Evolutionary conservation across 2,113 vertebrate genomes (phyloP).

Genomic region (Notiomystis cincta): DNA sequence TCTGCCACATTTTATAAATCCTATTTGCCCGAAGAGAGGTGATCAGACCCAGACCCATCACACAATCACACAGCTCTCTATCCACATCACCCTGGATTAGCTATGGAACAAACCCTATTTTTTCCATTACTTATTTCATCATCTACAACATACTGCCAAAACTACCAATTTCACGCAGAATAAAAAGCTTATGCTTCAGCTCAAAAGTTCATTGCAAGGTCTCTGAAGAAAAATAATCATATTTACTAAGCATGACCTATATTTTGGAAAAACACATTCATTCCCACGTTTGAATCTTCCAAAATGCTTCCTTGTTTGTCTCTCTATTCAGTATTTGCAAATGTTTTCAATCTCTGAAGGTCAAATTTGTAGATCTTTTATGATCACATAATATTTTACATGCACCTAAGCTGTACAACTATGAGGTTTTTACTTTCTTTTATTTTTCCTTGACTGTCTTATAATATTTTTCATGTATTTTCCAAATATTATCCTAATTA

Average conservation of each 20-base stretch:
- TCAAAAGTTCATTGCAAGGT: slow-evolving; percentile 10
- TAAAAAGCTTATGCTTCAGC: background rate
- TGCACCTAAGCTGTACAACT: background rate
- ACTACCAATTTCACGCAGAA: background rate
- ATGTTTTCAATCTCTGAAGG: background rate
- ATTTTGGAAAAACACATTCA: slow-evolving; percentile 22
- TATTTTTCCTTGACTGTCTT: background rate
- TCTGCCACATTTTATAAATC: background rate
- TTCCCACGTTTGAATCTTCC: background rate
- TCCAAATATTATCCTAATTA: background rate
- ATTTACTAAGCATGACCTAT: background rate
- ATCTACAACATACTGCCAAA: background rate
- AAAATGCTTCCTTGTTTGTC: background rate
- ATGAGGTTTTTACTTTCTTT: background rate
- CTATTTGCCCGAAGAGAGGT: background rate
- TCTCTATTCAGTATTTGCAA: background rate
- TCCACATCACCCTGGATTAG: background rate
- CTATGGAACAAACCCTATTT: background rate
- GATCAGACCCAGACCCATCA: background rate
- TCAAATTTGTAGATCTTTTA: background rate
- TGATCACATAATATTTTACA: background rate
- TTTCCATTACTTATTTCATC: slow-evolving; percentile 2
- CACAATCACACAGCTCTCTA: background rate
- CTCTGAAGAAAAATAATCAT: slow-evolving; percentile 16
- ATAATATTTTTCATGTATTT: background rate